Conservation (phyloP, 2,888 invertebrate genomes). For the Callyntrura sp. region DNA sequence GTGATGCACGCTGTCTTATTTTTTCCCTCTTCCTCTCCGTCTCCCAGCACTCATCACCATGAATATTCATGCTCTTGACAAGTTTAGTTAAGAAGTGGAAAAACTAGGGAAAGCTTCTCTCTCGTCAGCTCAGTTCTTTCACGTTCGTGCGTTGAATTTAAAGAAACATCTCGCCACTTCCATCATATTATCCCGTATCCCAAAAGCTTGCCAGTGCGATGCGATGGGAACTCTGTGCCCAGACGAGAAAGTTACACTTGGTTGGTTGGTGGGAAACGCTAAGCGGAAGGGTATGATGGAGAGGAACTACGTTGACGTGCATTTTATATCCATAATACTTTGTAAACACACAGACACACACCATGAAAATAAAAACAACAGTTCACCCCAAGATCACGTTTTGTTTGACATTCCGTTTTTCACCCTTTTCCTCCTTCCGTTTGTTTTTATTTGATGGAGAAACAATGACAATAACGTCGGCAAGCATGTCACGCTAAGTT, state of each 20-base stretch:
- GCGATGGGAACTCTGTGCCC: not conserved
- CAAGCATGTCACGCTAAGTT: conserved; percentile 43
- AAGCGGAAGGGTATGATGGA: too few species aligned
- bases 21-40: conserved; percentile 34
- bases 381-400: conserved; percentile 71
- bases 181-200: conserved; percentile 1
- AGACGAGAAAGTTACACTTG: not conserved
- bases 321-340: conserved; percentile 44
- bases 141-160: conserved; percentile 68
- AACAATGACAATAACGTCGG: conserved; percentile 55
- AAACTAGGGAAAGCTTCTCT: conserved; percentile 49
- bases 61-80: conserved; percentile 76
- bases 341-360: conserved; percentile 17
- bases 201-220: not conserved
- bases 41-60: conserved; percentile 56
- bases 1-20: conserved; percentile 41
- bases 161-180: conserved; percentile 58
- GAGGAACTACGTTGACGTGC: conserved; percentile 42
- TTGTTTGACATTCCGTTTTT: conserved; percentile 66
- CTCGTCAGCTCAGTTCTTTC: conserved; percentile 49
- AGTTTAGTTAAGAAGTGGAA: conserved; percentile 64
- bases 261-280: too few species aligned
- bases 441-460: conserved; percentile 14
- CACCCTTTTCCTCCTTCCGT: conserved; percentile 26
- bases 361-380: conserved; percentile 50